These are phyloP conservation scores for Zoanthus solanderi DNA, from an alignment of 92 coral and sea anemone genomes.

Conservation along the genomic window DNA sequence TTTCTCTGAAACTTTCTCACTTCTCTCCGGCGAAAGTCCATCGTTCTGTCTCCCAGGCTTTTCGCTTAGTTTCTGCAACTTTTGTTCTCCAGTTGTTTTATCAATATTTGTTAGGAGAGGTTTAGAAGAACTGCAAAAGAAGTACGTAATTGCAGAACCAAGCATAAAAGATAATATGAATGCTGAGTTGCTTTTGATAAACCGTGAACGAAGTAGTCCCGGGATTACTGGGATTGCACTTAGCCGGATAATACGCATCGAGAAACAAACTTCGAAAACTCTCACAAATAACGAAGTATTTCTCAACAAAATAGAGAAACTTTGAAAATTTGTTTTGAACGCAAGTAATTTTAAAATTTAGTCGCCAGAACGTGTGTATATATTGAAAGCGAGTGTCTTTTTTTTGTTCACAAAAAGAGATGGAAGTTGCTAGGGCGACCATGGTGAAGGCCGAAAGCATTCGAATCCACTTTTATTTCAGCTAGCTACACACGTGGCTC, in stretches of 20 bases:
- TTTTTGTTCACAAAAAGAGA: not conserved
- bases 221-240: conserved; percentile 14
- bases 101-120: not conserved
- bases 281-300: not conserved
- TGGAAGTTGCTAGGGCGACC: conserved; percentile 16
- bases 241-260: conserved; percentile 5
- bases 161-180: conserved; percentile 26
- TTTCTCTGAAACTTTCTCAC: not conserved
- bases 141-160: conserved; percentile 27
- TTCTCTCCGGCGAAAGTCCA: not conserved
- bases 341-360: not conserved
- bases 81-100: not conserved
- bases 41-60: not conserved
- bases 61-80: not conserved
- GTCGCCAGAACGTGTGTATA: not conserved
- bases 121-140: conserved; percentile 23
- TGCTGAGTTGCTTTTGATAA: conserved; percentile 26
- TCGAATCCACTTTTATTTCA: conserved; percentile 11
- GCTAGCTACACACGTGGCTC: conserved; percentile 21
- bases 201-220: conserved; percentile 29
- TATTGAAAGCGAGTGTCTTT: not conserved
- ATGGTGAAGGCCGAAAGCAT: conserved; percentile 13
- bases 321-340: not conserved
- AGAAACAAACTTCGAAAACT: not conserved
- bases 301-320: not conserved